Percentiles rank a stretch among this genome's conserved stretches.
Evolutionary conservation across 2,113 vertebrate species (phyloP).

Genomic region (Chiloscyllium plagiosum): DNA sequence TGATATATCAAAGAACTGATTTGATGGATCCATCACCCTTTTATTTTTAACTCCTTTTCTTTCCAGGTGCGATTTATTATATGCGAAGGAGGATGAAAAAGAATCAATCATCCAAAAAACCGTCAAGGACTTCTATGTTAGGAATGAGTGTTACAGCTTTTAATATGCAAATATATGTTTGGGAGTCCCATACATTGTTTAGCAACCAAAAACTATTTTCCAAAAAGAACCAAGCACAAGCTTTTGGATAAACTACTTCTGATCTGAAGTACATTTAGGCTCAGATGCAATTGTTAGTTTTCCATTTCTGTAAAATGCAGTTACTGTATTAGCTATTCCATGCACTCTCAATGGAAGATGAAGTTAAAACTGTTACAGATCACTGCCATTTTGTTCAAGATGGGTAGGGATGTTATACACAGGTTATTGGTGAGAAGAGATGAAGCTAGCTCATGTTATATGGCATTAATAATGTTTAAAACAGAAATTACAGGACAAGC

Average conservation of each 20-base stretch:
- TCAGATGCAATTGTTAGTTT: background rate
- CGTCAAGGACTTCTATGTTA: background rate
- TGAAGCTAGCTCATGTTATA: background rate
- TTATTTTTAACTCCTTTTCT: background rate
- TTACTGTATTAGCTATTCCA: background rate
- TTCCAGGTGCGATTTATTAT: background rate
- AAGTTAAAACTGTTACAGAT: background rate
- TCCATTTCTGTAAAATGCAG: background rate
- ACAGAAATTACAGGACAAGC: background rate
- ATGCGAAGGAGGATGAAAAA: background rate
- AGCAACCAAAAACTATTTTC: background rate
- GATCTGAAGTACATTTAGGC: background rate
- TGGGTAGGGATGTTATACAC: background rate
- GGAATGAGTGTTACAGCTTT: background rate
- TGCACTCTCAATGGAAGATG: background rate
- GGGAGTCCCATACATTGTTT: background rate
- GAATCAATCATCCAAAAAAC: background rate
- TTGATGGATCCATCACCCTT: background rate
- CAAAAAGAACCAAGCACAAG: background rate
- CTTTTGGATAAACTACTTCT: background rate
- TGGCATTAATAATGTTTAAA: background rate
- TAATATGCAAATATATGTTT: background rate
- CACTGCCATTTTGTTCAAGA: background rate
- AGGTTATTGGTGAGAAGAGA: background rate
- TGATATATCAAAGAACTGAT: background rate